phyloP scores from a whole-genome alignment of 2,888 invertebrate genomes.

The Troglohyphantes excavatus region DNA sequence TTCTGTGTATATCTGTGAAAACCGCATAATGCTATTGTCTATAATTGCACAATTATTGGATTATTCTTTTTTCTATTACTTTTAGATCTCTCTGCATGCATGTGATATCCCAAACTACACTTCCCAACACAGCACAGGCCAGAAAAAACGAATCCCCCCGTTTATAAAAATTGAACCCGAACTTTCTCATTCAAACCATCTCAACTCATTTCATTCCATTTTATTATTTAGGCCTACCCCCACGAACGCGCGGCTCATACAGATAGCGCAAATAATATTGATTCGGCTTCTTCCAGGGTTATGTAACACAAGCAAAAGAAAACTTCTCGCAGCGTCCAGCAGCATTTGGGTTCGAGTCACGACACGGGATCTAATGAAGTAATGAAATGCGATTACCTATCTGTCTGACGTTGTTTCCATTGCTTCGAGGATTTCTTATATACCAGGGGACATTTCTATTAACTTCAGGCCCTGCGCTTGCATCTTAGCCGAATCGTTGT shows the following conservation, averaged over 20 bases:
- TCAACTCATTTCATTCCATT: slow-evolving; percentile 43
- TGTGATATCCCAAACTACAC: no score
- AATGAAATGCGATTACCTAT: slow-evolving; percentile 69
- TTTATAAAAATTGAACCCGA: no score
- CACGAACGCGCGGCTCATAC: slow-evolving; percentile 17
- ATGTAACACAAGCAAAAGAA: background rate
- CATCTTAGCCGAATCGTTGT: background rate
- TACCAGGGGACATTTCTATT: slow-evolving; percentile 66
- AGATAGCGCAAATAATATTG: slow-evolving; percentile 48
- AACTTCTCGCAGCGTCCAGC: background rate
- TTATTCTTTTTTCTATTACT: no score
- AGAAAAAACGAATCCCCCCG: no score
- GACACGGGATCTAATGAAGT: slow-evolving; percentile 50
- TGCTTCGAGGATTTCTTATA: slow-evolving; percentile 56
- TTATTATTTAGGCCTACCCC: slow-evolving; percentile 38
- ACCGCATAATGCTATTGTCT: no score
- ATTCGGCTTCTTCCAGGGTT: slow-evolving; percentile 33
- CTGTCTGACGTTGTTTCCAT: slow-evolving; percentile 44
- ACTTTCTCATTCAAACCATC: slow-evolving; percentile 2
- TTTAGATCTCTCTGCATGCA: no score
- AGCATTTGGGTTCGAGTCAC: slow-evolving; percentile 46
- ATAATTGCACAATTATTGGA: no score
- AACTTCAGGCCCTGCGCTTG: slow-evolving; percentile 28
- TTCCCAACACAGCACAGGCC: no score
- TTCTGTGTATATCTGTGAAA: no score